Base-by-base conservation (phyloP, 2,888 invertebrate genomes). In the Willowsia nigromaculata region DNA sequence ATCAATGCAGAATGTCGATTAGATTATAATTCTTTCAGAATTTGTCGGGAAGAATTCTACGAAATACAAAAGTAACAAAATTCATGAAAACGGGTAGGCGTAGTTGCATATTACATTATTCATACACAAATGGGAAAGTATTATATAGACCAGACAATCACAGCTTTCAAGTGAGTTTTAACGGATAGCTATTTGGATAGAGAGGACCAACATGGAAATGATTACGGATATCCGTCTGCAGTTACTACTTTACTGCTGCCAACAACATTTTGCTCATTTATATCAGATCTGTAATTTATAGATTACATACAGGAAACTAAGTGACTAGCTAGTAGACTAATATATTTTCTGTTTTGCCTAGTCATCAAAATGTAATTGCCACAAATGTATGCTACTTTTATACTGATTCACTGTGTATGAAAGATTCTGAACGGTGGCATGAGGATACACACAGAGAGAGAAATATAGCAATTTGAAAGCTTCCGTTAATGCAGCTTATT, bases 161-260 rank as follows among this genome's bases (percentile, higher is more conserved):
- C 68, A 5, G 25, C 25, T 74, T 74, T 74, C 71, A 22, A 74
- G 47, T 25, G 68, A 68, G 40, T n/a, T 74, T 40, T 27, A 74
- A 47, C 71, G 47, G 43, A 43, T 47, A 43, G 2, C 22, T 25
- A 1, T 25, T 22, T 2, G 7, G 25, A 27, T 1, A 37, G 5
- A n/a, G n/a, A 65, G 37, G 37, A 15, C 7, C 1, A 33, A 56
- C 81, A 11, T 15, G 40, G 62, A 81, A 81, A 81, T 40, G 25
- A 43, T 59, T 27, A 81, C 22, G 81, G 81, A 81, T 62, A 81
- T 81, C 81, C 81, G 15, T 62, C 9, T 11, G 25, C 47, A 65
- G 65, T 33, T 47, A 47, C 71, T 37, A 30, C 15, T 13, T 30
- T 62, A n/a, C 50, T 62, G 27, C 33, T 43, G 27, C 25, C 27